Evolutionary conservation across 2,797 vertebrate genomes (phyloP).

Genomic region (Enteromius viviparus): DNA sequence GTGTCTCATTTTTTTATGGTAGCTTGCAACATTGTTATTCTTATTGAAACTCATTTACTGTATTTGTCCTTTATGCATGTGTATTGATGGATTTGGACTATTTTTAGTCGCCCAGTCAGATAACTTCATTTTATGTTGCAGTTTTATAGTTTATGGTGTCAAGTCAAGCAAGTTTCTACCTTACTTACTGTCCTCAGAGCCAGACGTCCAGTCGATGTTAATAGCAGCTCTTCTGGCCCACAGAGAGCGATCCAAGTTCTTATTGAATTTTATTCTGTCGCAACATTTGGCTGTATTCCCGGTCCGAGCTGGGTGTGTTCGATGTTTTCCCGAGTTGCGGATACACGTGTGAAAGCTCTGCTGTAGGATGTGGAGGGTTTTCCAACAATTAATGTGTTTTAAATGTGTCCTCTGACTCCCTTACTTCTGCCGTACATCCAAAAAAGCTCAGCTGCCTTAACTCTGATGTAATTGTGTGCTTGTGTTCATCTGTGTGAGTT

Average conservation of each 20-base stretch:
- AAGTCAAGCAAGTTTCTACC: slow-evolving; percentile 49
- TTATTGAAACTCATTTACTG: background rate
- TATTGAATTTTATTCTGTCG: slow-evolving; percentile 56
- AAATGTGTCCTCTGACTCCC: slow-evolving; percentile 80
- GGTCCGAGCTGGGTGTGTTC: slow-evolving; percentile 33
- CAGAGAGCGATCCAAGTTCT: slow-evolving; percentile 75
- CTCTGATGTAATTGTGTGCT: slow-evolving; percentile 3
- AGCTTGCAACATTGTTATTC: background rate
- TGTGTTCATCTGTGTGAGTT: slow-evolving; percentile 48
- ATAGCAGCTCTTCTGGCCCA: slow-evolving; percentile 67
- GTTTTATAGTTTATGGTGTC: background rate
- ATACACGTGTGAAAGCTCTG: slow-evolving; percentile 71
- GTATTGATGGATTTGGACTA: no score
- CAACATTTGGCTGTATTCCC: slow-evolving; percentile 53
- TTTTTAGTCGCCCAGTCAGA: background rate
- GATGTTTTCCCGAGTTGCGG: slow-evolving; percentile 76
- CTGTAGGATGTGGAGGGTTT: slow-evolving; percentile 75
- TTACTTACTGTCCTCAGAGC: slow-evolving; percentile 63
- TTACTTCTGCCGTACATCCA: slow-evolving; percentile 69
- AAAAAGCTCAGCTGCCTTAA: slow-evolving; percentile 18
- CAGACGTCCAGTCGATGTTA: slow-evolving; percentile 67
- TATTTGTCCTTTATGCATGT: background rate
- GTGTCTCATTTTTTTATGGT: no score
- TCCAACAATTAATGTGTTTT: slow-evolving; percentile 81
- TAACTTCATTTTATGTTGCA: background rate